Percentiles rank a stretch among this genome's conserved stretches.
Conservation (phyloP, 2,888 invertebrate genomes). For the Pollenia labialis region DNA sequence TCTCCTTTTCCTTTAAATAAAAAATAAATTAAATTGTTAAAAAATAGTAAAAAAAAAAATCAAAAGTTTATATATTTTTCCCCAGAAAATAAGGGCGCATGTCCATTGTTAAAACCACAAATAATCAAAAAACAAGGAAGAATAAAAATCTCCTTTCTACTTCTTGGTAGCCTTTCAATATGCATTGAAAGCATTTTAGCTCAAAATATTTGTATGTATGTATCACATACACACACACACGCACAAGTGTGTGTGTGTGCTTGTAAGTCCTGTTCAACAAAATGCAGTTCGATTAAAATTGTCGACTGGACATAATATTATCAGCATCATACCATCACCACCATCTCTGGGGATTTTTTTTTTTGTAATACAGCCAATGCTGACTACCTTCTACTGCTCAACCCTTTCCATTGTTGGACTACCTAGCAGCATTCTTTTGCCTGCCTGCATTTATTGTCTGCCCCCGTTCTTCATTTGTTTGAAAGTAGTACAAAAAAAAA, state of each 20-base stretch:
- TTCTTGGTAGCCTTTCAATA: conserved; percentile 10
- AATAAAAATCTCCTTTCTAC: not conserved
- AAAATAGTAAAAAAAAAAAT: conserved; percentile 26
- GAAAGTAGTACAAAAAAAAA: conserved; percentile 20
- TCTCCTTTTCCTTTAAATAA: conserved; percentile 3
- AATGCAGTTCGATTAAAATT: conserved; percentile 68
- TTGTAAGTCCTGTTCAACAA: conserved; percentile 4
- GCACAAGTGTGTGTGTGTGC: not conserved
- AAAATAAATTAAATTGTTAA: conserved; percentile 35
- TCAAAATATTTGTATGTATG: conserved; percentile 16
- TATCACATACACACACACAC: not conserved
- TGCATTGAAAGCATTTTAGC: conserved; percentile 54
- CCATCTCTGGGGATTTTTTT: not conserved
- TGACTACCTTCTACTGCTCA: not conserved
- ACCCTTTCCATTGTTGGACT: too few species aligned
- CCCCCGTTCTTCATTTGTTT: not conserved
- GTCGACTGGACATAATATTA: conserved; percentile 68
- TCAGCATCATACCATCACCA: conserved; percentile 50
- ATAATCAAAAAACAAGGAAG: conserved; percentile 34
- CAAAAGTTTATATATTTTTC: conserved; percentile 26
- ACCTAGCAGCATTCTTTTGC: too few species aligned
- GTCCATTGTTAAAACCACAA: conserved; percentile 69
- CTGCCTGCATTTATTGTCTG: conserved; percentile 29
- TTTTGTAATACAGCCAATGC: not conserved
- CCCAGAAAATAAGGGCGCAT: conserved; percentile 63